Base-by-base conservation (phyloP, 2,797 vertebrate species). In the Nyctibius grandis region DNA sequence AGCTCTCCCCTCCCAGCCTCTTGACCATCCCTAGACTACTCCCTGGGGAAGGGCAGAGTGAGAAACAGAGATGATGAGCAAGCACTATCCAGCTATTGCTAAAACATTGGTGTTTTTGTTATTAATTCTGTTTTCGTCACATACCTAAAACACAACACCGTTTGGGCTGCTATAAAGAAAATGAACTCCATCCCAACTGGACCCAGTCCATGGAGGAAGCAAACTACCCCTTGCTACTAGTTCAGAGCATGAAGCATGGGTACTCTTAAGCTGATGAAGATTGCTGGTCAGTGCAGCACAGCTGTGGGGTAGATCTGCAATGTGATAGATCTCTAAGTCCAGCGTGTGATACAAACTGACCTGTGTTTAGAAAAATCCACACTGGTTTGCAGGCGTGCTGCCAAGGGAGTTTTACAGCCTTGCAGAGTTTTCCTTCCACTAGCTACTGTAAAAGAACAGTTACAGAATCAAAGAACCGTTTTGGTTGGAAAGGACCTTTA, bases 291-390 rank as follows among this genome's bases (percentile, higher is more conserved):
- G 18, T 70, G 26, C 6, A 34, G 16, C 34, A 38, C 5, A 63
- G 18, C 33, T 67, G 33, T 23, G 9, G 51, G 9, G 7, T 31
- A 23, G 11, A 40, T 15, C 9, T 38, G 19, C 21, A 44, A 16
- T 28, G 36, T 34, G 38, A 8, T 6, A 34, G 45, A 63, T 34
- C 33, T 45, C 15, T 12, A 61, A n/a, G 15, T 48, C 25, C 34
- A 44, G 6, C 12, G 9, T 22, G 21, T 26, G 7, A 7, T 54
- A 47, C 21, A 80, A 50, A 47, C 6, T 53, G 34, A 51, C 13
- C 23, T 0, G 1, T 9, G 15, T 18, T 72, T 23, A 68, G 63
- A 40, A 70, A 54, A n/a, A 34, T 48, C 0, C 9, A 38, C 2
- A 4, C 8, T 29, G 12, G 5, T 77, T 80, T 78, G 21, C 31